Conservation (phyloP, 2,888 invertebrate genomes). For the Netelia virgata region DNA sequence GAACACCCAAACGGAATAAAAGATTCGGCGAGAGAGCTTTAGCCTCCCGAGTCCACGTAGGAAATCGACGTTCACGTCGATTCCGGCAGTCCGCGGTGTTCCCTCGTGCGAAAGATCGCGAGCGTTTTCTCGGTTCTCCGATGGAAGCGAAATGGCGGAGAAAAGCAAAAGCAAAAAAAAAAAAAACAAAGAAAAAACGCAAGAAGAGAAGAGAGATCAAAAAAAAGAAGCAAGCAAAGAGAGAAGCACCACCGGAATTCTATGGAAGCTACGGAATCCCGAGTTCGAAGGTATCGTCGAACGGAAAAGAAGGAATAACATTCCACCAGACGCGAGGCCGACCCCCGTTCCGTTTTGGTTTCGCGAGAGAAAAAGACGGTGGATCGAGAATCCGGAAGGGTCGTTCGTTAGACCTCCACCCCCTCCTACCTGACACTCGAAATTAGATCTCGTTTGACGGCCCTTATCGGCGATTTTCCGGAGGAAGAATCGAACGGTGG, state of each 20-base stretch:
- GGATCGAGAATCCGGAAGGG: neutral
- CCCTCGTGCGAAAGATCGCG: conserved; percentile 26
- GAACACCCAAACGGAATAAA: conserved; percentile 38
- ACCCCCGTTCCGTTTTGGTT: too few species aligned
- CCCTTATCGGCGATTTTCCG: conserved; percentile 6
- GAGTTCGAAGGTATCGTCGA: neutral
- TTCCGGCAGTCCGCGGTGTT: conserved; percentile 11
- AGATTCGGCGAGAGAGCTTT: conserved; percentile 20
- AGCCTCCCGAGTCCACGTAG: conserved; percentile 35
- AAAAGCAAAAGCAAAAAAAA: neutral
- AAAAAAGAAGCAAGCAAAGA: conserved; percentile 11
- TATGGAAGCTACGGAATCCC: neutral
- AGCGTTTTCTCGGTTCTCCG: neutral
- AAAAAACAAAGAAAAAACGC: neutral
- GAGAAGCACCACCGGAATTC: neutral
- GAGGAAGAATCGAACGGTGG: conserved; percentile 3
- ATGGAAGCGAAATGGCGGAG: conserved; percentile 33
- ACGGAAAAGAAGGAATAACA: conserved; percentile 10
- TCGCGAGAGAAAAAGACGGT: neutral
- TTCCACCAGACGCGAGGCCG: neutral
- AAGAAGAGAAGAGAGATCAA: conserved; percentile 29
- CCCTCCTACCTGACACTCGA: conserved; percentile 4
- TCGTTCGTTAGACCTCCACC: conserved; percentile 34
- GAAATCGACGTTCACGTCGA: conserved; percentile 46
- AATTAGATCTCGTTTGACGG: conserved; percentile 45